These are phyloP conservation scores for Anorthoa munda DNA, from an alignment of 2,888 invertebrate genomes.

Conservation along the genomic window DNA sequence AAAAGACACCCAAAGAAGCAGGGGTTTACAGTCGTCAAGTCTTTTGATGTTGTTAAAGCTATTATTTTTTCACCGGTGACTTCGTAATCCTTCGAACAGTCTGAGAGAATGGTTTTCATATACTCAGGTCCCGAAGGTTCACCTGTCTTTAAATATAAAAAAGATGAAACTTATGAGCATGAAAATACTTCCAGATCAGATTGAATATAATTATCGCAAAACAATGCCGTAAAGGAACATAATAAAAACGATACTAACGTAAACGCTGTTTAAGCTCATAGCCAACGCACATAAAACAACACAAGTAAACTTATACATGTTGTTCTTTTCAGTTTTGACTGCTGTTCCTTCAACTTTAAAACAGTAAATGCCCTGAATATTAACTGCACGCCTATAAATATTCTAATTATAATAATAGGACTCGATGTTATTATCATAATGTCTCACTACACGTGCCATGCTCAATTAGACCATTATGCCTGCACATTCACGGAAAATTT, in stretches of 20 bases:
- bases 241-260: constrained; percentile 2
- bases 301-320: constrained; percentile 10
- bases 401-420: not conserved
- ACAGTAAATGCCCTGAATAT: not conserved
- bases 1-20: constrained; percentile 9
- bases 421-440: constrained; percentile 14
- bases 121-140: not conserved
- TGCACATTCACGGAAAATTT: not conserved
- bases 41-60: not conserved
- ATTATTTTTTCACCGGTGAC: not conserved
- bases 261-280: constrained; percentile 4
- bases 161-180: not conserved
- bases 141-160: constrained; percentile 9
- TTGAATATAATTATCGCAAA: no score
- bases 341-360: not conserved
- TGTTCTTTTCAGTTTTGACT: not conserved
- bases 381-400: constrained; percentile 4
- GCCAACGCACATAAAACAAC: constrained; percentile 1
- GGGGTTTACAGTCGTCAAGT: not conserved
- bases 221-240: not conserved
- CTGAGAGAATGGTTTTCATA: not conserved
- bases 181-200: no score
- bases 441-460: no score
- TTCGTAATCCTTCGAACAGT: not conserved
- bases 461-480: not conserved